phyloP scores from a whole-genome alignment of 64 coral and sea anemone genomes.

The Dendronephthya gigantea region DNA sequence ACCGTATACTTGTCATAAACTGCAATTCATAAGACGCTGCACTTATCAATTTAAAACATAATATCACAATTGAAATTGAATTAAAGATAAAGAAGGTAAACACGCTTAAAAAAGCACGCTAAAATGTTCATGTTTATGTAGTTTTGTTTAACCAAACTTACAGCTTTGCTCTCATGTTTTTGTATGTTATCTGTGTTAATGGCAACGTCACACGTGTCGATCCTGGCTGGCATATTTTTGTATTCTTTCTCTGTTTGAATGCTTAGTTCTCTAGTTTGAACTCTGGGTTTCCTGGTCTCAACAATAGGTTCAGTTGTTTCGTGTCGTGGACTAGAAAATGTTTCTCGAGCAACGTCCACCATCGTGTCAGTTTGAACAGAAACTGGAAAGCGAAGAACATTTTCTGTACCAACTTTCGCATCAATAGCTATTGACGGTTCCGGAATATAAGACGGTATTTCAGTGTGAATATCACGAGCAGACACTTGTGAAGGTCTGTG shows the following conservation, averaged over 20 bases:
- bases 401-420: slow-evolving; percentile 11
- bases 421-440: background rate
- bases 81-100: too few relatives aligned
- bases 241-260: background rate
- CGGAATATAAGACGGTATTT: background rate
- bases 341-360: too few relatives aligned
- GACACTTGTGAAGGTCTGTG: background rate
- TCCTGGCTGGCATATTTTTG: background rate
- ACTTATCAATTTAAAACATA: too few relatives aligned
- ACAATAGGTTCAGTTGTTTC: too few relatives aligned
- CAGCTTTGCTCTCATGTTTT: background rate
- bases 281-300: background rate
- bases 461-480: background rate
- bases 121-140: background rate
- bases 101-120: background rate
- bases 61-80: too few relatives aligned
- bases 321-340: background rate
- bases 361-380: slow-evolving; percentile 2
- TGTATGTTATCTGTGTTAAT: background rate
- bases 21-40: background rate
- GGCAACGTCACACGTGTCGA: background rate
- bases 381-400: background rate
- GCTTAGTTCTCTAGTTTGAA: background rate
- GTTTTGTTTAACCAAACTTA: background rate
- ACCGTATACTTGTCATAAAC: background rate